Evolutionary conservation across 2,113 vertebrate genomes (phyloP).

Genomic region (Cygnus atratus): DNA sequence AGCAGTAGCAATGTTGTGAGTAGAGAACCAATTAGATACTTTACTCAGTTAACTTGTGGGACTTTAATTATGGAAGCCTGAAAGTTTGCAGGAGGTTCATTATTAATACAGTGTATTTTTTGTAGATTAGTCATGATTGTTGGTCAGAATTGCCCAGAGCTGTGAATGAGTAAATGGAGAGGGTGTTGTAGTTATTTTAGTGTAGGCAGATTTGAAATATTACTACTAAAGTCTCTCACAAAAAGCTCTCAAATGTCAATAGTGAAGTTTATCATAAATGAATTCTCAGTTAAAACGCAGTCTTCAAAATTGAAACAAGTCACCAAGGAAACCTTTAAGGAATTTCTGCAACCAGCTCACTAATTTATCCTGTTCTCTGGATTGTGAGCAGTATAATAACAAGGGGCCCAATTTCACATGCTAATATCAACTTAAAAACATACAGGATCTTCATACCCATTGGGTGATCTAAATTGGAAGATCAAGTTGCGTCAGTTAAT

Average conservation of each 20-base stretch:
- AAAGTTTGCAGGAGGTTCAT: neutral
- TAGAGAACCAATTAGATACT: fast-evolving
- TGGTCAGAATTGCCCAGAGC: neutral
- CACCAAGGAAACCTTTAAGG: neutral
- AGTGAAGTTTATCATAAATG: neutral
- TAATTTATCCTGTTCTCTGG: neutral
- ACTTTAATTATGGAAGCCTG: neutral
- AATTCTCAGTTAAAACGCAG: neutral
- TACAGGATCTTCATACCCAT: neutral
- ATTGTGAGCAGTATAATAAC: neutral
- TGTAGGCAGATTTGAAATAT: neutral
- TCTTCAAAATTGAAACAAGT: neutral
- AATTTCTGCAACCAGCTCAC: neutral
- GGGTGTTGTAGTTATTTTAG: neutral
- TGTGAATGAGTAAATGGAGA: neutral
- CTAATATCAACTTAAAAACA: neutral
- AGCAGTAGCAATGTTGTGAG: neutral
- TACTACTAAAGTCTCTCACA: neutral
- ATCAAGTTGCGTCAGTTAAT: neutral
- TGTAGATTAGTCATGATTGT: neutral
- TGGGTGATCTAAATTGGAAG: neutral
- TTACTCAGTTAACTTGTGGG: neutral
- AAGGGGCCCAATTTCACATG: neutral
- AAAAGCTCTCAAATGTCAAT: neutral
- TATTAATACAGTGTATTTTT: neutral